These are phyloP conservation scores for Encarsia formosa DNA, from an alignment of 2,888 invertebrate genomes.

Conservation along the genomic window DNA sequence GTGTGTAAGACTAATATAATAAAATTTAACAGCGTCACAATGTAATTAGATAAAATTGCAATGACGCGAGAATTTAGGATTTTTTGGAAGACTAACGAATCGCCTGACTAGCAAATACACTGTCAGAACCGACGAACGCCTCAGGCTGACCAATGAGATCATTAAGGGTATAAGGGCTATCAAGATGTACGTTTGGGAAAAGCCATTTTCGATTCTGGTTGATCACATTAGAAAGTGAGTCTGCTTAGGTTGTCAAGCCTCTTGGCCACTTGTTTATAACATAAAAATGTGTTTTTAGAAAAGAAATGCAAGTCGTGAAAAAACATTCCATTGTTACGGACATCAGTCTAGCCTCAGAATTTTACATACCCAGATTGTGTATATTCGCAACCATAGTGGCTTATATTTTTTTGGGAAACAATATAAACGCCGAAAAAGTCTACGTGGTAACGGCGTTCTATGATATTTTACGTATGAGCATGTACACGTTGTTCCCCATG, in stretches of 20 bases:
- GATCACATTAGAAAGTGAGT: conserved; percentile 53
- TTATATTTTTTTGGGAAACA: conserved; percentile 60
- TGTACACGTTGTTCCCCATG: conserved; percentile 67
- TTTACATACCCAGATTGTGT: conserved; percentile 68
- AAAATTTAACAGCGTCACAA: conserved; percentile 13
- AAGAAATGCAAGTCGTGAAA: conserved; percentile 52
- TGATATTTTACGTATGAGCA: conserved; percentile 67
- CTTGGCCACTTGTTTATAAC: too few species aligned
- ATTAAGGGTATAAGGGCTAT: conserved; percentile 81
- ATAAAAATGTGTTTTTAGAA: too few species aligned
- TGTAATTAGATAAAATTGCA: conserved; percentile 24
- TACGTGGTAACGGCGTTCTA: conserved; percentile 71
- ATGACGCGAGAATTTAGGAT: conserved; percentile 28
- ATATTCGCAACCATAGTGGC: conserved; percentile 66
- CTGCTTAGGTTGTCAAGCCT: conserved; percentile 1
- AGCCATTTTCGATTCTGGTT: conserved; percentile 66
- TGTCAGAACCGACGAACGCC: conserved; percentile 75
- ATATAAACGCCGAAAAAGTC: conserved; percentile 67
- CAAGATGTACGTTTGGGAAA: conserved; percentile 88
- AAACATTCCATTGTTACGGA: conserved; percentile 57
- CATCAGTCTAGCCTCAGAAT: conserved; percentile 58
- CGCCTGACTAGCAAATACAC: conserved; percentile 68
- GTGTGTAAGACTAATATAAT: conserved; percentile 2
- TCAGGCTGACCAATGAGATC: conserved; percentile 85
- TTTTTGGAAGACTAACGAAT: conserved; percentile 38